phyloP scores from a whole-genome alignment of 2,888 invertebrate genomes.

The Amblyteles armatorius region DNA sequence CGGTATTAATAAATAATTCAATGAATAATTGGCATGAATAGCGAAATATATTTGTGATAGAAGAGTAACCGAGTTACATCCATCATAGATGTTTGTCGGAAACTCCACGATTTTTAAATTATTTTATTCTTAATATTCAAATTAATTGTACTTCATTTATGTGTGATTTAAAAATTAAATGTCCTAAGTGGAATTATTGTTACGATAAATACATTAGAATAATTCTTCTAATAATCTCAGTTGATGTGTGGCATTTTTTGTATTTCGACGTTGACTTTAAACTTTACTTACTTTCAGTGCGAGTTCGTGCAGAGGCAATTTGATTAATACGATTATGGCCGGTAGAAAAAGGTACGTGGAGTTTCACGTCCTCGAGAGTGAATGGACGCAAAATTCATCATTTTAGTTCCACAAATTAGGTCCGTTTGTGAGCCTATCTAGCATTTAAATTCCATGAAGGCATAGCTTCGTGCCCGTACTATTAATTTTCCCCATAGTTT shows the following conservation, averaged over 20 bases:
- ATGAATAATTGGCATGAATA: background rate
- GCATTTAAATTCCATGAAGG: background rate
- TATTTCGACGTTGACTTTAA: conserved; percentile 8
- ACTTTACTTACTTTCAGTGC: conserved; percentile 7
- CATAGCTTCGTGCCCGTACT: background rate
- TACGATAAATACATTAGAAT: background rate
- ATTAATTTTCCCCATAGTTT: background rate
- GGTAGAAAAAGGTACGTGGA: conserved; percentile 14
- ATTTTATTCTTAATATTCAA: conserved; percentile 13
- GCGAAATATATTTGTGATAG: background rate
- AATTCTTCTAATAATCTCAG: background rate
- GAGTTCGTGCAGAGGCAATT: conserved; percentile 13
- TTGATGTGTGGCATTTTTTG: background rate
- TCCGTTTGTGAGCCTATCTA: conserved; percentile 2
- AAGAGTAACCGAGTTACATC: background rate
- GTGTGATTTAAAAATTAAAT: background rate
- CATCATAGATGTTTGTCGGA: background rate
- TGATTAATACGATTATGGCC: background rate
- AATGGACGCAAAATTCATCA: conserved; percentile 4
- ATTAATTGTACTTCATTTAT: conserved; percentile 10
- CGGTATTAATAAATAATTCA: background rate
- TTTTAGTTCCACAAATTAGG: background rate
- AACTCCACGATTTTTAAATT: background rate
- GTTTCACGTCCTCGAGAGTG: background rate
- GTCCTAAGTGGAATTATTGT: background rate